These are phyloP conservation scores for Microchrysa polita DNA, from an alignment of 2,888 invertebrate species.

Conservation along the genomic window DNA sequence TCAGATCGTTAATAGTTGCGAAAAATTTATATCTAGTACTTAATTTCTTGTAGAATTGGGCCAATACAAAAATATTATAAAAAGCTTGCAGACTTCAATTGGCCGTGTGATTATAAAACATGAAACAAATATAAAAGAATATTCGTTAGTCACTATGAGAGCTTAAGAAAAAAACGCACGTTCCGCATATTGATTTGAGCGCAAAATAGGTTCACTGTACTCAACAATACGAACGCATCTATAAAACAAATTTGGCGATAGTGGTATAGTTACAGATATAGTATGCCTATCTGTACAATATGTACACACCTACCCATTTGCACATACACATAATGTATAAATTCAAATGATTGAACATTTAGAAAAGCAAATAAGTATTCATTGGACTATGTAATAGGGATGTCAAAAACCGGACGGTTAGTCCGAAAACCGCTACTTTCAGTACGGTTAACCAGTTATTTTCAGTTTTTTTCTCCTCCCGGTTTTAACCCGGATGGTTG, in stretches of 20 bases:
- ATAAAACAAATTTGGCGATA: too few species aligned
- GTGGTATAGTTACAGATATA: neutral
- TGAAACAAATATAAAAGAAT: neutral
- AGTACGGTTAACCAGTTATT: too few species aligned
- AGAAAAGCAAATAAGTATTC: slow-evolving; percentile 20
- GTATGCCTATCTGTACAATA: neutral
- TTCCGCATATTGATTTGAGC: slow-evolving; percentile 46
- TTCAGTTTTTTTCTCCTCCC: too few species aligned
- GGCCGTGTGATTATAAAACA: neutral
- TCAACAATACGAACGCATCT: neutral
- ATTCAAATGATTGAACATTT: slow-evolving; percentile 22
- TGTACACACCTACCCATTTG: neutral
- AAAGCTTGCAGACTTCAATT: neutral
- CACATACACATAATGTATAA: neutral
- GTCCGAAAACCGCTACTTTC: too few species aligned
- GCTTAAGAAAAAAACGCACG: slow-evolving; percentile 39
- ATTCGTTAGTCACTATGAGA: neutral
- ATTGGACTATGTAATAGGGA: neutral
- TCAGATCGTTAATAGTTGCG: too few species aligned
- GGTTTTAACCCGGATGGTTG: too few species aligned
- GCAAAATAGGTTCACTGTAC: slow-evolving; percentile 28
- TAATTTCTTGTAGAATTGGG: too few species aligned
- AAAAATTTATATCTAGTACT: too few species aligned
- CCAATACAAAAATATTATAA: too few species aligned
- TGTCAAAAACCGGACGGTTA: too few species aligned